Evolutionary conservation across 2,888 invertebrate species (phyloP).

Genomic region (Graphium colonna): DNA sequence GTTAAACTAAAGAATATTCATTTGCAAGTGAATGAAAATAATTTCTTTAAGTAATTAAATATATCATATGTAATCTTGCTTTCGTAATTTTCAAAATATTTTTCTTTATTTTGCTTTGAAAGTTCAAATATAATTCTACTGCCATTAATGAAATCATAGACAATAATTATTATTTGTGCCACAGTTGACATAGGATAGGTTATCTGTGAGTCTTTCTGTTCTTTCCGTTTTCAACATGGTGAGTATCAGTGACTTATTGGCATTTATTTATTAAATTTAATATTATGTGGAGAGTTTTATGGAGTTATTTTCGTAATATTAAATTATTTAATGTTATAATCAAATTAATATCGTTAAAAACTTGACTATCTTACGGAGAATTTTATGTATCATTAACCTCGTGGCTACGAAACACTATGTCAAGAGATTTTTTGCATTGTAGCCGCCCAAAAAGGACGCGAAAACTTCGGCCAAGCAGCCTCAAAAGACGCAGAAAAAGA

Average conservation of each 20-base stretch:
- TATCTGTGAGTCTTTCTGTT: constrained; percentile 38
- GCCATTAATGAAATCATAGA: constrained; percentile 15
- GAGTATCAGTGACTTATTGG: constrained; percentile 45
- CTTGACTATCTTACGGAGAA: neutral
- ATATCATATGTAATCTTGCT: too few relatives aligned
- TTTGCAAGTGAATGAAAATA: too few relatives aligned
- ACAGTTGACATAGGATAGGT: constrained; percentile 4
- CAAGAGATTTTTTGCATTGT: constrained; percentile 60
- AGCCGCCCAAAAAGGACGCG: constrained; percentile 97
- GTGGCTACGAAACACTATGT: constrained; percentile 60
- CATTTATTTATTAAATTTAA: constrained; percentile 14
- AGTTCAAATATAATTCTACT: too few relatives aligned
- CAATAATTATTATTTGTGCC: neutral
- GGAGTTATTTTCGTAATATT: too few relatives aligned
- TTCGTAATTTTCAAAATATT: too few relatives aligned
- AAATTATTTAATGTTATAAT: too few relatives aligned
- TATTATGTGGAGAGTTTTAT: too few relatives aligned
- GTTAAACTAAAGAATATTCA: too few relatives aligned
- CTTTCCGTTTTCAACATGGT: constrained; percentile 77
- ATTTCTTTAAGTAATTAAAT: too few relatives aligned
- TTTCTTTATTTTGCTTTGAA: too few relatives aligned
- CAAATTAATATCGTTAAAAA: neutral
- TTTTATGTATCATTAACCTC: constrained; percentile 44
- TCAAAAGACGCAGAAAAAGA: constrained; percentile 96
- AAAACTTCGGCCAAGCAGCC: constrained; percentile 95